A percentile compares a stretch with the other conserved stretches of the same genome.
phyloP scores from a whole-genome alignment of 1,140 invertebrate species.

The Tetramorium parvispinum region DNA sequence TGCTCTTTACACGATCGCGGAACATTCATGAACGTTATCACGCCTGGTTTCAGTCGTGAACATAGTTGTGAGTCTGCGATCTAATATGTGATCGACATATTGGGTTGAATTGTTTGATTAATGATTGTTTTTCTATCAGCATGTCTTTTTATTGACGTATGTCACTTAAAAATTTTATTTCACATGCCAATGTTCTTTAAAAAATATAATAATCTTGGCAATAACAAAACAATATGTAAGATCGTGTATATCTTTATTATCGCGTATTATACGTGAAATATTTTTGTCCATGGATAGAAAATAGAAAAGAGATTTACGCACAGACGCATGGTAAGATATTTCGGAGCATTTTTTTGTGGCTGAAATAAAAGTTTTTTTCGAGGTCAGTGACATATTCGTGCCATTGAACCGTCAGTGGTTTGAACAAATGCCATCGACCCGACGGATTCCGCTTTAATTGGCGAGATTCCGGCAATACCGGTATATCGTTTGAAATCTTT shows the following conservation, averaged over 20 bases:
- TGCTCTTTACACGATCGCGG: conserved; percentile 57
- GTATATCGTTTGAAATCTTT: conserved; percentile 56
- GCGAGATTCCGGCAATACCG: conserved; percentile 61
- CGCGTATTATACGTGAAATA: not conserved
- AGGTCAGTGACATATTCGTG: conserved; percentile 4
- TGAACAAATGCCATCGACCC: not conserved
- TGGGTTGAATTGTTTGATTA: conserved; percentile 22
- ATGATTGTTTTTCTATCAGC: not conserved
- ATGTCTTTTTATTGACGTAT: not conserved
- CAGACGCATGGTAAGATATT: not conserved
- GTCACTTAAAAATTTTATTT: conserved; percentile 3
- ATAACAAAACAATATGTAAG: not conserved
- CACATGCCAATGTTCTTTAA: not conserved
- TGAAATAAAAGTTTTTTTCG: conserved; percentile 41
- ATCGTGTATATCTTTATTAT: not conserved
- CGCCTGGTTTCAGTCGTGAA: not conserved
- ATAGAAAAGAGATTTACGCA: not conserved
- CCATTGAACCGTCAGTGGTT: conserved; percentile 1
- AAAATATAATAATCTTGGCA: not conserved
- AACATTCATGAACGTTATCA: conserved; percentile 50
- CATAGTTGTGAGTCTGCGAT: not conserved
- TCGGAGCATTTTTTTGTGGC: not conserved
- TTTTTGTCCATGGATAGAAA: not conserved
- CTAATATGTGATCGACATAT: not conserved
- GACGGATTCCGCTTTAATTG: conserved; percentile 71